Evolutionary conservation across 30 jellyfish, hydroid and myxozoan species (phyloP).

Genomic region (Cassiopea xamachana): DNA sequence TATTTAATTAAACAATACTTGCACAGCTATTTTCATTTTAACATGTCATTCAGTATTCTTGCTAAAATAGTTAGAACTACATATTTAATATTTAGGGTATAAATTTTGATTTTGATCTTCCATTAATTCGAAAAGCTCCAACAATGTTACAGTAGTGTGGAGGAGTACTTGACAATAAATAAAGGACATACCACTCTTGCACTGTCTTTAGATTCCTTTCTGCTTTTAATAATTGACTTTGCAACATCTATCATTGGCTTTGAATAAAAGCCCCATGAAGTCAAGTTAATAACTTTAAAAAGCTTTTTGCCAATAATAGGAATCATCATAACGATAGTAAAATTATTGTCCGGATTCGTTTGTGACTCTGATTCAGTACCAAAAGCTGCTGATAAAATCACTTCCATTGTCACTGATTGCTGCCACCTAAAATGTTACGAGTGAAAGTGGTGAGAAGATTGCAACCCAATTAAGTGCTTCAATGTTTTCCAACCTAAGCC

Average conservation of each 20-base stretch:
- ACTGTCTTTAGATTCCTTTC: conserved; percentile 3
- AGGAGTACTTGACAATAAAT: no score
- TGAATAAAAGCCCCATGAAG: conserved; percentile 38
- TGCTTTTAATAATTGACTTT: conserved; percentile 24
- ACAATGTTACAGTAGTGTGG: no score
- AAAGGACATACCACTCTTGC: conserved; percentile 29
- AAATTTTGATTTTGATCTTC: no score
- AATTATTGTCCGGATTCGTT: conserved; percentile 50
- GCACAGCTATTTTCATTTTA: no score
- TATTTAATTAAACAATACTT: no score
- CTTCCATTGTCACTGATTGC: conserved; percentile 53
- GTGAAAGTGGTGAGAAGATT: no score
- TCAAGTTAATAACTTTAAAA: neutral
- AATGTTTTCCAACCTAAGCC: no score
- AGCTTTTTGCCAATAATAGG: conserved; percentile 53
- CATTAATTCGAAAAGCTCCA: no score
- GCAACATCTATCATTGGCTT: conserved; percentile 37
- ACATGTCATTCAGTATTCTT: no score
- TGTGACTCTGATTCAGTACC: conserved; percentile 62
- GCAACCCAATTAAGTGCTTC: no score
- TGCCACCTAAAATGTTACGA: conserved; percentile 28
- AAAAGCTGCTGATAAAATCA: conserved; percentile 61
- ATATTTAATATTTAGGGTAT: no score
- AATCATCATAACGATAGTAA: conserved; percentile 4
- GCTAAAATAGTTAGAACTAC: no score